Conservation (phyloP, 2,797 vertebrate genomes). For the Sebastes glaucus region DNA sequence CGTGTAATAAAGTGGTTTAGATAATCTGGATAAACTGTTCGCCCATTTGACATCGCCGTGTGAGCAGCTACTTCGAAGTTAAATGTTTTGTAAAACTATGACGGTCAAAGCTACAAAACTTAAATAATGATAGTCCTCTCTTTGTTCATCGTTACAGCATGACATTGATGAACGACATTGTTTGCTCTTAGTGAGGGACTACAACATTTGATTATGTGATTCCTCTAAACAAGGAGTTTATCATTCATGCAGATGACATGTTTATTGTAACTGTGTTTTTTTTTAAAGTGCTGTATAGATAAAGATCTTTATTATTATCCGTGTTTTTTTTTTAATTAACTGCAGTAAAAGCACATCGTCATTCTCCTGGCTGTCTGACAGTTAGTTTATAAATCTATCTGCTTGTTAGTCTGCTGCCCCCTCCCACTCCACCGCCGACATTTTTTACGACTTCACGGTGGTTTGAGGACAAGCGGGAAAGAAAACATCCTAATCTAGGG, state of each 20-base stretch:
- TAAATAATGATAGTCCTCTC: not conserved
- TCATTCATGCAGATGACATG: not conserved
- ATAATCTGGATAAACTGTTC: not conserved
- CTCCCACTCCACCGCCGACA: not conserved
- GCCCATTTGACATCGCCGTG: not conserved
- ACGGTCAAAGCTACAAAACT: not conserved
- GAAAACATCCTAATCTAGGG: conserved; percentile 80
- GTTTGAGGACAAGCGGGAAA: conserved; percentile 60
- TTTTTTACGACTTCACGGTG: conserved; percentile 44
- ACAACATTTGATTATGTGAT: not conserved
- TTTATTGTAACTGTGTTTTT: not conserved
- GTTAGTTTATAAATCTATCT: conserved; percentile 6
- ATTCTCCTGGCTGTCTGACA: conserved; percentile 2
- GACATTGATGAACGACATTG: not conserved
- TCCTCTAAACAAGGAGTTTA: not conserved
- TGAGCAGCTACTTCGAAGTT: not conserved
- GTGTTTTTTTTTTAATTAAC: not conserved
- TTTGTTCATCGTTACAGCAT: not conserved
- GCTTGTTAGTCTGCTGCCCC: conserved; percentile 18
- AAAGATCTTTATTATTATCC: not conserved
- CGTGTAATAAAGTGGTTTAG: not conserved
- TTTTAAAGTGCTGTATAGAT: not conserved
- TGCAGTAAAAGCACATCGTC: not conserved
- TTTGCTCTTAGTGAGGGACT: not conserved
- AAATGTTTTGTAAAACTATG: not conserved